Conservation (phyloP, 1,140 invertebrate species). For the Drosophila sucinea region DNA sequence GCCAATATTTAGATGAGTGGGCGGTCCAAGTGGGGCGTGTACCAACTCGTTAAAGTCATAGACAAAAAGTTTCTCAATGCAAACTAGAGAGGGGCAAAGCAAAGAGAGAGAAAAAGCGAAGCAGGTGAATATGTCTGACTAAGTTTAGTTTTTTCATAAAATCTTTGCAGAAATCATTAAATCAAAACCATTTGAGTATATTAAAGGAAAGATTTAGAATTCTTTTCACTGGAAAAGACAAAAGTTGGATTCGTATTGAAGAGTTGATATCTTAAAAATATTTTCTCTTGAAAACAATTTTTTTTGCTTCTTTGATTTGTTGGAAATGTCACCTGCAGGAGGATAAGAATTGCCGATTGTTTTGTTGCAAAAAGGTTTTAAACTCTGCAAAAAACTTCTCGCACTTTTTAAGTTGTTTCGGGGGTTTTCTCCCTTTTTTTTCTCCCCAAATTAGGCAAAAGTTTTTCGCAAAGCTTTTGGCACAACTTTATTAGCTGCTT, state of each 20-base stretch:
- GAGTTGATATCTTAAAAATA: too few species aligned
- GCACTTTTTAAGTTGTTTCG: slow-evolving; percentile 15
- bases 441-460: slow-evolving; percentile 67
- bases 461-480: slow-evolving; percentile 37
- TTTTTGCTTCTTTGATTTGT: background rate
- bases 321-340: slow-evolving; percentile 1
- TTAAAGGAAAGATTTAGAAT: too few species aligned
- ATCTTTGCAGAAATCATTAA: background rate
- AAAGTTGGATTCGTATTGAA: too few species aligned
- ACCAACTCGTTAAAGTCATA: slow-evolving; percentile 39
- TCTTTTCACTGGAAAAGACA: too few species aligned
- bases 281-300: too few species aligned
- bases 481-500: slow-evolving; percentile 68
- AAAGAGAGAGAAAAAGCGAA: background rate
- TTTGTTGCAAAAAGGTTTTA: slow-evolving; percentile 3
- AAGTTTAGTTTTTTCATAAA: background rate
- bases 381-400: background rate
- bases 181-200: too few species aligned
- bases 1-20: slow-evolving; percentile 10
- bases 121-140: background rate
- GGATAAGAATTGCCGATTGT: background rate
- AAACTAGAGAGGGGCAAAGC: background rate
- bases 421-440: slow-evolving; percentile 19
- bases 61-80: slow-evolving; percentile 34
- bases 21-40: background rate